phyloP scores from a whole-genome alignment of 2,113 vertebrate species.

The Mesocricetus auratus region DNA sequence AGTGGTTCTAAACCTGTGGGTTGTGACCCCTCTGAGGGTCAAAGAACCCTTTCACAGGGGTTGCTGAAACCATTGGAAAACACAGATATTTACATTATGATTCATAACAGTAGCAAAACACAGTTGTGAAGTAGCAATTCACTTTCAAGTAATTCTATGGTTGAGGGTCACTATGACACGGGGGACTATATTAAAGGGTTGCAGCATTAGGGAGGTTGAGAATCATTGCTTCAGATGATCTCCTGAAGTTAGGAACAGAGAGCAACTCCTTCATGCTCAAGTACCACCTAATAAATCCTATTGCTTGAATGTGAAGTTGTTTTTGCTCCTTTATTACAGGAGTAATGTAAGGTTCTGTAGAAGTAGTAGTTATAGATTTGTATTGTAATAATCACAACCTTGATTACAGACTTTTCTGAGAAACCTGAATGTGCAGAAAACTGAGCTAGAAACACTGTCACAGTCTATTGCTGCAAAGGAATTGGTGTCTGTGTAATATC shows the following conservation, averaged over 20 bases:
- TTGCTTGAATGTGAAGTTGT: neutral
- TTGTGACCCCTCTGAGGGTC: neutral
- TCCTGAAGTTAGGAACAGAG: neutral
- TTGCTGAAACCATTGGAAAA: neutral
- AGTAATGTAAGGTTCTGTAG: neutral
- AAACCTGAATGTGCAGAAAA: neutral
- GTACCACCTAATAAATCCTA: neutral
- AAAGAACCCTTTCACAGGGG: neutral
- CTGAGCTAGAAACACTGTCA: neutral
- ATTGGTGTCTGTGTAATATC: neutral
- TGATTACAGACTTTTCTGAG: neutral
- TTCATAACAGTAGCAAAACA: neutral
- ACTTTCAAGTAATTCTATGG: neutral
- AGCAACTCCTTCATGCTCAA: neutral
- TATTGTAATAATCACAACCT: neutral
- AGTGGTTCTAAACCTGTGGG: neutral
- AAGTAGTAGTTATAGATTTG: neutral
- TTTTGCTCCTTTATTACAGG: neutral
- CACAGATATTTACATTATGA: neutral
- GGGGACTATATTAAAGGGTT: neutral
- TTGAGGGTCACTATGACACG: neutral
- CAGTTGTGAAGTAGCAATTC: neutral
- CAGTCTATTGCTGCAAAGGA: neutral
- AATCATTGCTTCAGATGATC: neutral
- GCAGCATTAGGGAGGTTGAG: neutral